phyloP scores from a whole-genome alignment of 2,888 invertebrate genomes.

The Alentia gelatinosa region DNA sequence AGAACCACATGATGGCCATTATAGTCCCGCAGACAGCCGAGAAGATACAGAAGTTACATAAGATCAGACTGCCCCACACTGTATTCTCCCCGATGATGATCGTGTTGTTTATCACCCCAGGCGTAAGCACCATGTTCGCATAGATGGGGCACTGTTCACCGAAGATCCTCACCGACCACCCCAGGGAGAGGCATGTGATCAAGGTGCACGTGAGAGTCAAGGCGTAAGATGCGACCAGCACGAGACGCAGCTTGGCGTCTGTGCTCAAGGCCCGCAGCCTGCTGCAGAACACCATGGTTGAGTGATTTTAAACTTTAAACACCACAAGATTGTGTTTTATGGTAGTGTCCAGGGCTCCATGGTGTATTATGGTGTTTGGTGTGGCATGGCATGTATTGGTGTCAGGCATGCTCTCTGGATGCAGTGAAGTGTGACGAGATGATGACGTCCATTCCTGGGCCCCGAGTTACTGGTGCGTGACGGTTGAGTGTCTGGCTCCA shows the following conservation, averaged over 20 bases:
- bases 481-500: too few relatives aligned
- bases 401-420: too few relatives aligned
- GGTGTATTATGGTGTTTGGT: too few relatives aligned
- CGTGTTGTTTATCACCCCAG: not conserved
- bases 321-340: too few relatives aligned
- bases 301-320: too few relatives aligned
- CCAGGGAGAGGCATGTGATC: not conserved
- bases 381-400: too few relatives aligned
- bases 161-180: not conserved
- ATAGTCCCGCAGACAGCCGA: not conserved
- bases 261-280: not conserved
- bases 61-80: not conserved
- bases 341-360: too few relatives aligned
- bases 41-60: constrained; percentile 41
- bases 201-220: not conserved
- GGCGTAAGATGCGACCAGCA: not conserved
- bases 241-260: not conserved
- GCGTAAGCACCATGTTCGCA: not conserved
- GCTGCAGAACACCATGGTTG: not conserved
- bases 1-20: constrained; percentile 55
- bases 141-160: not conserved
- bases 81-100: not conserved
- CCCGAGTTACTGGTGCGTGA: too few relatives aligned
- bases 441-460: too few relatives aligned
- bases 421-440: too few relatives aligned